Percentiles rank a stretch among this genome's conserved stretches.
phyloP scores from a whole-genome alignment of 2,797 vertebrate genomes.

The Sebastes matsubarae region DNA sequence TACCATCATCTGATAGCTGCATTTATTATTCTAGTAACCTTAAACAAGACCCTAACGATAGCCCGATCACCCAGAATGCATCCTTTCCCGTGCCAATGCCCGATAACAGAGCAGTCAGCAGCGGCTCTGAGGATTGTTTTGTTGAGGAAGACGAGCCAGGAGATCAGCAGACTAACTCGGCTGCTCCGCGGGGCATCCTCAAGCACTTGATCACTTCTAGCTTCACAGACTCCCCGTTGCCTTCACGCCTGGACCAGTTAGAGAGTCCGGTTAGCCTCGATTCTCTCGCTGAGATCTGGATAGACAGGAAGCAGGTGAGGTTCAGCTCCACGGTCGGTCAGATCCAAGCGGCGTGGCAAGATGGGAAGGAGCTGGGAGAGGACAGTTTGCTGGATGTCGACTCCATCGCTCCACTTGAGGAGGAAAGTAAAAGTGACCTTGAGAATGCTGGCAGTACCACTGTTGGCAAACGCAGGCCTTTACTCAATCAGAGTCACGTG shows the following conservation, averaged over 20 bases:
- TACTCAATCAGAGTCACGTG: slow-evolving; percentile 12
- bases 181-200: slow-evolving; percentile 82
- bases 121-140: slow-evolving; percentile 60
- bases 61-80: slow-evolving; percentile 13
- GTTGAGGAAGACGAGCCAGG: slow-evolving; percentile 42
- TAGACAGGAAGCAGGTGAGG: slow-evolving; percentile 88
- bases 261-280: slow-evolving; percentile 54
- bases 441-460: slow-evolving; percentile 11
- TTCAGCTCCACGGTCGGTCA: slow-evolving; percentile 75
- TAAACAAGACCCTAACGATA: slow-evolving; percentile 52
- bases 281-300: slow-evolving; percentile 64
- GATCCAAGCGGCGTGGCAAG: slow-evolving; percentile 48
- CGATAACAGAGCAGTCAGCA: slow-evolving; percentile 75
- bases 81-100: slow-evolving; percentile 67
- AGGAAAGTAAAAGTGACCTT: slow-evolving; percentile 3
- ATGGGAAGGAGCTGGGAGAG: slow-evolving; percentile 74
- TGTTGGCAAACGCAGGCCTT: slow-evolving; percentile 7
- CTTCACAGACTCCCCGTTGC: slow-evolving; percentile 81
- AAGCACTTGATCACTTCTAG: slow-evolving; percentile 82
- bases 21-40: slow-evolving; percentile 54
- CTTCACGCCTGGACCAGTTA: not conserved
- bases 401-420: slow-evolving; percentile 21
- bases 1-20: slow-evolving; percentile 65
- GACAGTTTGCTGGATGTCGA: slow-evolving; percentile 78
- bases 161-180: slow-evolving; percentile 42